Evolutionary conservation across 2,888 invertebrate genomes (phyloP).

Genomic region (Acronicta psi): DNA sequence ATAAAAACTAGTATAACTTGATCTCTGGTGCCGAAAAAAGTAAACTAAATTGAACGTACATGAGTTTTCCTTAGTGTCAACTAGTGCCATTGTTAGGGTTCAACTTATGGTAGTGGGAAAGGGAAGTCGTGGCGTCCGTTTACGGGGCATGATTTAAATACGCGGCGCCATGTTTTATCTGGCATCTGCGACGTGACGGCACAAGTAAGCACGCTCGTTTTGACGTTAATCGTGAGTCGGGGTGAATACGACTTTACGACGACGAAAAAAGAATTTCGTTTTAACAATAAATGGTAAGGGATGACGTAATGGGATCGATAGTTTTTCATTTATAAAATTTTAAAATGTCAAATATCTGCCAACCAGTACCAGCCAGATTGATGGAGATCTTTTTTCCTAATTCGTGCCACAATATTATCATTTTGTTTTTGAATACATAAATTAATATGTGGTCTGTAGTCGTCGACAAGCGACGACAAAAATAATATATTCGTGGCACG

Average conservation of each 20-base stretch:
- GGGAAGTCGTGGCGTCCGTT: conserved; percentile 68
- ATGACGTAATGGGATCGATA: conserved; percentile 18
- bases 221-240: conserved; percentile 59
- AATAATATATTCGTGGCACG: no score
- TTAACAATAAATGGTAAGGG: conserved; percentile 22
- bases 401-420: no score
- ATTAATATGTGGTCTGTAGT: no score
- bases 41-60: conserved; percentile 40
- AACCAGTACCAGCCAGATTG: no score
- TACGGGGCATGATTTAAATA: conserved; percentile 81
- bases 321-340: neutral
- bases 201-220: conserved; percentile 69
- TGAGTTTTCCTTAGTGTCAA: conserved; percentile 44
- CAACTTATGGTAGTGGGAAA: conserved; percentile 63
- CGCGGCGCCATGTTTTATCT: conserved; percentile 81
- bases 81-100: conserved; percentile 57
- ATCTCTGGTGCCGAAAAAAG: conserved; percentile 48
- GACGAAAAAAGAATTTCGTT: conserved; percentile 29
- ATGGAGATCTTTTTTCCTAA: no score
- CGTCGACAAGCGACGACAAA: no score
- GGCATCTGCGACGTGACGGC: conserved; percentile 80
- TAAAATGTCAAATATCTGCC: neutral
- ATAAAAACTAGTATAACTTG: conserved; percentile 58
- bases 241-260: conserved; percentile 56
- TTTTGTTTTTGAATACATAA: no score